Evolutionary conservation across 2,113 vertebrate genomes (phyloP), one percentile per base, ranked within the genome.

Genomic region (Heterocephalus glaber): DNA sequence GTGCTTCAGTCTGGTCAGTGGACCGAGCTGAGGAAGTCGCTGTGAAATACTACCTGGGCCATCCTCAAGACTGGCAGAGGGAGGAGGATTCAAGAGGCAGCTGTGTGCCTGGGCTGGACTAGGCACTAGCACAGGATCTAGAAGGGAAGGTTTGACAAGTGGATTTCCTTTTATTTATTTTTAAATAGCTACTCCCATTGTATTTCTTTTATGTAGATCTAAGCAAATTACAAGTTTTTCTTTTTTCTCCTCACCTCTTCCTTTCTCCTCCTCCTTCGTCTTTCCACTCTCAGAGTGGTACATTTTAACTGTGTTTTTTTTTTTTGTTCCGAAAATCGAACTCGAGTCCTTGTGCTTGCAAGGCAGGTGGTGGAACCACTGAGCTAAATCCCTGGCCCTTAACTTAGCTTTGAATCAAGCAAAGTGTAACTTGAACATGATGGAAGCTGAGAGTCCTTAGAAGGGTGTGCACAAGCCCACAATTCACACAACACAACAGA

Each of bases 21-120:
- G 16, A 7, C 1, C 0, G 30, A 30, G 6, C 38, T 35, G 54
- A 74, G 68, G 26, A 68, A 13, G 44, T 16, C 0, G 0, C 84
- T 44, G 26, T 60, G 52, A 30, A 83, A 12, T 24, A 2, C 4
- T 26, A 7, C 70, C 49, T 33, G 10, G 24, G 76, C 44, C 35
- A 24, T 14, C 8, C 77, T 33, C 2, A 10, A 79, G 22, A 49
- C 20, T 38, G 61, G 24, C 60, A 14, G 28, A 14, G 47, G 3
- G 7, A 61, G 70, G 35, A 61, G 70, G 28, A 20, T 61, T 52
- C 11, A 20, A 60, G 41, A 52, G 13, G 2, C 26, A 19, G 8
- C n/a, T 72, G 19, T 3, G 16, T 47, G 28, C 33, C 77, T 2
- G 9, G 30, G 58, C 35, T 72, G 26, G 58, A 47, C 7, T 13